Evolutionary conservation across 2,113 vertebrate species (phyloP).

Genomic region (Campylomormyrus tamandua): DNA sequence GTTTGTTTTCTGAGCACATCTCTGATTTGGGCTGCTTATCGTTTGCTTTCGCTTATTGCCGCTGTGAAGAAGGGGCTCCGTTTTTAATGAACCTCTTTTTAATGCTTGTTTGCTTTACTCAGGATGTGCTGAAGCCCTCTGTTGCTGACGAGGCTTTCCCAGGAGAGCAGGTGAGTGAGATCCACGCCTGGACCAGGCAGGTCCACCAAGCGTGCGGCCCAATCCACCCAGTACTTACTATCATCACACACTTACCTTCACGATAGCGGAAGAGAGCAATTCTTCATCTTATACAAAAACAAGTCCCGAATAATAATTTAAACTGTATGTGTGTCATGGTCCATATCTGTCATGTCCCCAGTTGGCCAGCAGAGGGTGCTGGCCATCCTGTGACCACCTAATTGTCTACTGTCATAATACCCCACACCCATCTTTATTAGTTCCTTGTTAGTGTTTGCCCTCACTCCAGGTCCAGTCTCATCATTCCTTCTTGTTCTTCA

Average conservation of each 20-base stretch:
- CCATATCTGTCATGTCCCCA: background rate
- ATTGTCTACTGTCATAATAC: background rate
- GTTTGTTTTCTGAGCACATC: too few species aligned
- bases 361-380: background rate
- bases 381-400: background rate
- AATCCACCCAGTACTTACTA: background rate
- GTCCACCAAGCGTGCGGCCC: background rate
- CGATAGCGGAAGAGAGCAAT: conserved; percentile 89
- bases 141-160: conserved; percentile 98
- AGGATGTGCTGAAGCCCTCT: conserved; percentile 97
- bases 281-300: conserved; percentile 92
- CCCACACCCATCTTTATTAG: background rate
- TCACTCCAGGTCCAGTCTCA: background rate
- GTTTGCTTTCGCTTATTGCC: background rate
- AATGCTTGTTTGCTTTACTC: conserved; percentile 33
- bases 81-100: background rate
- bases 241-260: conserved; percentile 46
- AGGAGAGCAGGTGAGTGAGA: conserved; percentile 92
- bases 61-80: background rate
- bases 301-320: conserved; percentile 68
- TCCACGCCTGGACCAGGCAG: background rate
- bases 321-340: background rate
- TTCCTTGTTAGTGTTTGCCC: background rate
- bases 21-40: background rate
- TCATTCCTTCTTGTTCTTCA: background rate